Base-by-base conservation (phyloP, 2,888 invertebrate species). In the Platycnemis pennipes region DNA sequence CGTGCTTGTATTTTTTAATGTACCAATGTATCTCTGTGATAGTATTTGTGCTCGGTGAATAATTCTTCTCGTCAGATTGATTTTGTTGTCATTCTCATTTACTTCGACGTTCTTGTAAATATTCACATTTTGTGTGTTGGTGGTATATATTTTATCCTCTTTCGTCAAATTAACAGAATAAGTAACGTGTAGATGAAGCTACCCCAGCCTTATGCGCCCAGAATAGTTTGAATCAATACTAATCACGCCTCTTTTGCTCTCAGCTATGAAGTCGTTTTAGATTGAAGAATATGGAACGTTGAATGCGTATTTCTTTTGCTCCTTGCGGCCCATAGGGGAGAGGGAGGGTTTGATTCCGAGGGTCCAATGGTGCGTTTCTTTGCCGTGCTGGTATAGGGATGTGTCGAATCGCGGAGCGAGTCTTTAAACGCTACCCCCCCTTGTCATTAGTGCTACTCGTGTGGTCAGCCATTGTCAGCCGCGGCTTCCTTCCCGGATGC, bases 381-480 rank as follows among this genome's bases (percentile, higher is more conserved):
- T 77, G 2, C 31, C 31, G 77, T 37, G 77, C 77, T 13, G 77
- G 56, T 13, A 31, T 8, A 13, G 69, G 7, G 69, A 69, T 77
- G 77, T 77, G 77, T 77, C 77, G 77, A 77, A 77, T 77, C 77
- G 77, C 13, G 26, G 56, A 89, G 89, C 89, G 42, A 42, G 53
- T 89, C 56, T 56, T 42, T 46, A 31, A 19, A 16, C 44, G 45
- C 13, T 42, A 16, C 13, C 44, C 37, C 22, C 89, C 22, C 56
- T 63, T n/a, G 44, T 45, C 91, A 63, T 46, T 77, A 87, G 87
- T n/a, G n/a, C n/a, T 87, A n/a, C 26, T 87, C 46, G 87, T 45
- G 87, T 91, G 91, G 91, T 91, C 91, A 91, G 63, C 56, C 91
- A 42, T 91, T 91, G 91, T 91, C 91, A 56, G 56, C 77, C 77